phyloP scores from a whole-genome alignment of 1,140 invertebrate species.

The Euura saliciscinereae region DNA sequence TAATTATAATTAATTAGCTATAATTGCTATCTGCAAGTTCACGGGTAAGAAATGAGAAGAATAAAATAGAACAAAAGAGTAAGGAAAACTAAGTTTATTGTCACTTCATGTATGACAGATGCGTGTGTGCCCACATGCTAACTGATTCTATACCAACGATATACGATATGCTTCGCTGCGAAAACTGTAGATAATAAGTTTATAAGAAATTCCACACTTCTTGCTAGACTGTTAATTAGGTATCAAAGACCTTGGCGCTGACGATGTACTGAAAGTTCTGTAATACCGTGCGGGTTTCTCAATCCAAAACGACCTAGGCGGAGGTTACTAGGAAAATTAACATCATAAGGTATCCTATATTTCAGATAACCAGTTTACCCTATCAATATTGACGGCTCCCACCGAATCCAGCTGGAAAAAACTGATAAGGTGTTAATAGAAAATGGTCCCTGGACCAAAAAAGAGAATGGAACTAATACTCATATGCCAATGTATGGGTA shows the following conservation, averaged over 20 bases:
- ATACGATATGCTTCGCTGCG: background rate
- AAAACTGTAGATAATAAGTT: background rate
- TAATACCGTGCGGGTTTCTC: too few relatives aligned
- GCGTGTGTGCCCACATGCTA: background rate
- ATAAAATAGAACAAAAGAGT: background rate
- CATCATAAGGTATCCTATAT: background rate
- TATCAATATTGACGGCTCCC: background rate
- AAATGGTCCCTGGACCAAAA: background rate
- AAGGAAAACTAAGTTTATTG: background rate
- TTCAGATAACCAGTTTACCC: background rate
- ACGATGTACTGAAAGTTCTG: too few relatives aligned
- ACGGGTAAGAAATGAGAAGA: background rate
- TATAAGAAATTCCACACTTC: background rate
- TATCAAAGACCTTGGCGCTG: too few relatives aligned
- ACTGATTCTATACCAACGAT: background rate
- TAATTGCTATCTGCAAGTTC: background rate
- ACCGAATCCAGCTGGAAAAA: background rate
- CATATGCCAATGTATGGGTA: background rate
- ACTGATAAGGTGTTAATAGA: slow-evolving; percentile 5
- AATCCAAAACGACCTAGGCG: too few relatives aligned
- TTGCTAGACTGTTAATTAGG: too few relatives aligned
- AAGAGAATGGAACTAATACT: background rate
- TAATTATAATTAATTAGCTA: slow-evolving; percentile 8
- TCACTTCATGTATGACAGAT: slow-evolving; percentile 7
- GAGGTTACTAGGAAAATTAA: too few relatives aligned